Base-by-base conservation (phyloP, 2,888 invertebrate genomes). In the Diaphora mendica region DNA sequence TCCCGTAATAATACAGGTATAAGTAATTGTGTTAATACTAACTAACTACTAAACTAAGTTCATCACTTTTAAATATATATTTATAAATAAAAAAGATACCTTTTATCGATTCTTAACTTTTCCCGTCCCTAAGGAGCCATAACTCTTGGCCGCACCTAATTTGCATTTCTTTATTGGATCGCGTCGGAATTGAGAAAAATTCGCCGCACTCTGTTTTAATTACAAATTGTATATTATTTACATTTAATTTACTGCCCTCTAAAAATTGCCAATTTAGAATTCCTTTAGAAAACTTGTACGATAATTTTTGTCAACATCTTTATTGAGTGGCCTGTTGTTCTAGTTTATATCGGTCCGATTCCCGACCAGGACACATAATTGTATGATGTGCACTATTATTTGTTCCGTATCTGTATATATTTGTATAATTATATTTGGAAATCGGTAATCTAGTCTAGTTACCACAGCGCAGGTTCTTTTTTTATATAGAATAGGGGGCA, bases 111-210 rank as follows among this genome's bases (percentile, higher is more conserved):
- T 62, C 30, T 30, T 62, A 59, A 20, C 3, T 30, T 70, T 11
- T n/a, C 70, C 48, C 70, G 17, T 26, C 90, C 79, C 90, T 90
- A 87, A 15, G 72, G 77, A 75, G 93, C 91, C 84, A 92, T 94
- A 94, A 92, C 90, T 95, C 94, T 93, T 91, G 86, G 90, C 87
- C 89, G 90, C 92, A 91, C 89, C 89, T 93, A 92, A 95, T 95
- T 95, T 95, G 93, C 95, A 95, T 95, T 94, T 93, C 93, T 94
- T 95, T 95, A 95, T 95, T 95, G 94, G 94, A 93, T 94, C 89
- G 88, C 88, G 86, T 83, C 80, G 91, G 87, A 93, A 94, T 93
- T 92, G 91, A 91, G 94, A 94, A 94, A 94, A 94, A 94, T 92
- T 92, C 90, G 83, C 89, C 65, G 73, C 88, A 79, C 87, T 91